Evolutionary conservation across 2,888 invertebrate genomes (phyloP).

Genomic region (Clistopyga incitator): DNA sequence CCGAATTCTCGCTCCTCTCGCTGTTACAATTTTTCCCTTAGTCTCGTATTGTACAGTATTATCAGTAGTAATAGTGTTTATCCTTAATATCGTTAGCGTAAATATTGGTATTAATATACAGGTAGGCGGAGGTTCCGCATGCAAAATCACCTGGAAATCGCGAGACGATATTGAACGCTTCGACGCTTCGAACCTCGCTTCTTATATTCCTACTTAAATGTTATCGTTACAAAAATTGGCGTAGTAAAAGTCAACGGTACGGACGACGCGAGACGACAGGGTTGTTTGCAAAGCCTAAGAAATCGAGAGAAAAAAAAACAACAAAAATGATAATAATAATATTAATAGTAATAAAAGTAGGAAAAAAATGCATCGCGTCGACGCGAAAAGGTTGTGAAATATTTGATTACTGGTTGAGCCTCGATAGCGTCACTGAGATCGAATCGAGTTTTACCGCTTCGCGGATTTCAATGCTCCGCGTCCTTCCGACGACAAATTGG

Average conservation of each 20-base stretch:
- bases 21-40: constrained; percentile 45
- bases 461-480: constrained; percentile 5
- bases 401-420: constrained; percentile 62
- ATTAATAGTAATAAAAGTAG: constrained; percentile 2
- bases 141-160: constrained; percentile 32
- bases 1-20: constrained; percentile 20
- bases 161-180: constrained; percentile 28
- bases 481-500: constrained; percentile 11
- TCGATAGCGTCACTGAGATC: constrained; percentile 58
- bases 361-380: constrained; percentile 48
- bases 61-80: constrained; percentile 59
- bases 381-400: constrained; percentile 33
- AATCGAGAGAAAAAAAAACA: constrained; percentile 27
- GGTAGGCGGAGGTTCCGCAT: constrained; percentile 61
- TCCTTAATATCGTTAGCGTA: constrained; percentile 63
- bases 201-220: constrained; percentile 62
- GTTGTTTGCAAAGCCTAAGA: constrained; percentile 50
- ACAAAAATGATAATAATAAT: not conserved
- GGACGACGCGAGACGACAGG: constrained; percentile 50
- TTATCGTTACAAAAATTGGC: constrained; percentile 70
- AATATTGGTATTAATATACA: constrained; percentile 66
- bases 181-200: constrained; percentile 33
- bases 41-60: constrained; percentile 62
- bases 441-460: constrained; percentile 25
- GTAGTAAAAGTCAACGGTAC: constrained; percentile 65